Conservation (phyloP, 2,797 vertebrate species). For the Nasua narica region DNA sequence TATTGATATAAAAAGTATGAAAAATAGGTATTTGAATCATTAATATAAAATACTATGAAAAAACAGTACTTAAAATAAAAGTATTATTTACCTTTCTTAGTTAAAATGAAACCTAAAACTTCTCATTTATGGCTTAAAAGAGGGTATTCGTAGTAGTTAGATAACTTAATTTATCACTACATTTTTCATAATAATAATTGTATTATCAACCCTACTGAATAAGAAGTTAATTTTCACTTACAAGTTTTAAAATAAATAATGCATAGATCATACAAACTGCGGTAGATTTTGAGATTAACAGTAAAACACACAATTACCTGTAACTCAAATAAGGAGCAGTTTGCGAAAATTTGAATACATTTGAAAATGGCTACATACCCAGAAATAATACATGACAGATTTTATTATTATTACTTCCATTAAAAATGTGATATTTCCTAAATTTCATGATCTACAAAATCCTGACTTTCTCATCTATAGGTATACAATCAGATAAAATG, state of each 20-base stretch:
- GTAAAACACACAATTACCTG: not conserved
- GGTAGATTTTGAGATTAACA: not conserved
- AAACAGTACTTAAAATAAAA: slow-evolving; percentile 45
- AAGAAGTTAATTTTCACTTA: slow-evolving; percentile 24
- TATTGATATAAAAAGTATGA: not conserved
- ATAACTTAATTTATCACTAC: not conserved
- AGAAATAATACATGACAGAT: not conserved
- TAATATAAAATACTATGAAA: not conserved
- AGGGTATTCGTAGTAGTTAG: not conserved
- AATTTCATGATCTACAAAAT: not conserved
- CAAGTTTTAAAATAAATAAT: slow-evolving; percentile 37
- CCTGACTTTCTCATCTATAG: not conserved
- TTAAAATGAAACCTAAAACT: slow-evolving; percentile 14
- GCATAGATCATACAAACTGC: not conserved
- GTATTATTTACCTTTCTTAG: not conserved
- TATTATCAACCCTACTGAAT: not conserved
- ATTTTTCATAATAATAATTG: not conserved
- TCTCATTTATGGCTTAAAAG: slow-evolving; percentile 10
- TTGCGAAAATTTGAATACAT: not conserved
- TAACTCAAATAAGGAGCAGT: not conserved
- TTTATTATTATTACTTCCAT: not conserved
- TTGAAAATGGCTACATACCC: not conserved
- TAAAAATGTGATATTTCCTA: not conserved
- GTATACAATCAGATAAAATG: not conserved
- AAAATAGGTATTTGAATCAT: not conserved